Evolutionary conservation across 2,113 vertebrate genomes (phyloP).

Genomic region (Cyphomyrus discorhynchus): DNA sequence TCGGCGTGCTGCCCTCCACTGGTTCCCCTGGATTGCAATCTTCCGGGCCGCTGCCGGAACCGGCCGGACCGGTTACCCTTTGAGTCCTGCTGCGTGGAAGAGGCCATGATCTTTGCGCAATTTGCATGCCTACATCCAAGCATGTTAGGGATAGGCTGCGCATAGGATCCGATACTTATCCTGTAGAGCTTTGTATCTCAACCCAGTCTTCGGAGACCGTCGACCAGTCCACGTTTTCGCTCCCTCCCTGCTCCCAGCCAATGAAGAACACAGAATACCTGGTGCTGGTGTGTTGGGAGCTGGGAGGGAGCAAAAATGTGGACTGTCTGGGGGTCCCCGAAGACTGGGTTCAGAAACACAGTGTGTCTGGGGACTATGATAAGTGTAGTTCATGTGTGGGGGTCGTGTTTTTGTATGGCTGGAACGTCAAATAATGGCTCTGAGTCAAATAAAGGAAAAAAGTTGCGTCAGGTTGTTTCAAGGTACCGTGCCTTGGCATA

Average conservation of each 20-base stretch:
- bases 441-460: background rate
- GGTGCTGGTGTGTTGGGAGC: background rate
- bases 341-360: background rate
- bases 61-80: background rate
- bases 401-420: background rate
- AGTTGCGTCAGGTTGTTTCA: too few species aligned
- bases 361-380: background rate
- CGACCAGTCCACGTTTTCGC: background rate
- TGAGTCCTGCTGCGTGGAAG: background rate
- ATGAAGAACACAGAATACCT: background rate
- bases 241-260: background rate
- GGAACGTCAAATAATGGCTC: background rate
- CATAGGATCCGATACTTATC: background rate
- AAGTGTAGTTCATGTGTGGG: background rate
- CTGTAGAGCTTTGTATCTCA: background rate
- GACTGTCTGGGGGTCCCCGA: background rate
- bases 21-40: constrained; percentile 35
- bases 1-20: constrained; percentile 45
- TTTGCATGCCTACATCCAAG: background rate
- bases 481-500: background rate
- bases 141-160: background rate
- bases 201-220: background rate
- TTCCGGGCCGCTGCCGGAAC: background rate
- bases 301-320: background rate
- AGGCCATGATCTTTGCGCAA: background rate